Evolutionary conservation across 1,140 invertebrate genomes (phyloP).

Genomic region (Megathymus violae): DNA sequence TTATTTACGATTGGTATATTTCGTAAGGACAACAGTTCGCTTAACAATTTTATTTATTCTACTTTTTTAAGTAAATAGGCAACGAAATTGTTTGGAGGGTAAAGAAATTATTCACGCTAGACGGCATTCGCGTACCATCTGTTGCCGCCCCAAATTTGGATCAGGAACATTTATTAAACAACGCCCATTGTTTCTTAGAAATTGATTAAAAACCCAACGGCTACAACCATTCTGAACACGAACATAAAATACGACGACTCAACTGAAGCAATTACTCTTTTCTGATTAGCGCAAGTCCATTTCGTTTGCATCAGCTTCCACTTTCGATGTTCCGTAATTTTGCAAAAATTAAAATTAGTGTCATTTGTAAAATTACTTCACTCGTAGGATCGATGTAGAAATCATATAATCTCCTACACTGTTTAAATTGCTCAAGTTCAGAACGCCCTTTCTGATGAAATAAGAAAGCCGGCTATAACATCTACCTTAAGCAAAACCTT

Average conservation of each 20-base stretch:
- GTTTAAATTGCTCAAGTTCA: no score
- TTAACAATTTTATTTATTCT: neutral
- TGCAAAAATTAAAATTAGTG: neutral
- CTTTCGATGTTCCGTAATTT: constrained; percentile 15
- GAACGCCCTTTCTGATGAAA: no score
- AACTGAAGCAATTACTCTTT: constrained; percentile 28
- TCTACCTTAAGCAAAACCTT: no score
- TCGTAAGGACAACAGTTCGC: no score
- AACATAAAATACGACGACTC: constrained; percentile 27
- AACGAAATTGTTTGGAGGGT: constrained; percentile 28
- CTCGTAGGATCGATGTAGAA: no score
- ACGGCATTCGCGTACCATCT: constrained; percentile 30
- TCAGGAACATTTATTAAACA: constrained; percentile 37
- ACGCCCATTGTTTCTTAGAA: constrained; percentile 35
- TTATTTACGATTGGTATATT: no score
- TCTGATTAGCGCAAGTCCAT: constrained; percentile 20
- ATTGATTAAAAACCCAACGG: constrained; percentile 29
- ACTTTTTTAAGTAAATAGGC: constrained; percentile 18
- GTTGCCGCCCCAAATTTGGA: constrained; percentile 33
- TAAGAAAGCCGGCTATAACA: no score
- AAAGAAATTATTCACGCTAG: constrained; percentile 32
- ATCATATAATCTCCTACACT: no score
- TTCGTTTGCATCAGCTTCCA: constrained; percentile 20
- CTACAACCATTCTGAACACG: constrained; percentile 28
- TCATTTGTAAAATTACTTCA: no score